Base-by-base conservation (phyloP, 2,113 vertebrate species). In the Cyrtonyx montezumae region DNA sequence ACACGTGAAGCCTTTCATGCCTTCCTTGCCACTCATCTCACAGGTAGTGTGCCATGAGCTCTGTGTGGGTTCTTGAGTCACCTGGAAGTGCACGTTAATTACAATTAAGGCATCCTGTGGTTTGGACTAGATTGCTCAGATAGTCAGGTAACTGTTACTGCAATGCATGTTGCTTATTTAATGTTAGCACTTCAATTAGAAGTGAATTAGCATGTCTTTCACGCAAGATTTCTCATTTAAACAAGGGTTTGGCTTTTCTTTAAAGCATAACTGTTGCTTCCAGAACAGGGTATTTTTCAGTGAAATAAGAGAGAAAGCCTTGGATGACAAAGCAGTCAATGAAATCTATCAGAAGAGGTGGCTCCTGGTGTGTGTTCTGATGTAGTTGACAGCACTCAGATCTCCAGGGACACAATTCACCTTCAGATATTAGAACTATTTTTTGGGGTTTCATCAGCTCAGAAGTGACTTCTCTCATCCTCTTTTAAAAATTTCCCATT, bases 31-130 rank as follows among this genome's bases (percentile, higher is more conserved):
- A 65, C 36, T 62, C 45, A 71, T 65, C 65, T 67, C 66, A 32
- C 0, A 0, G n/a, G 34, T 11, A 45, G 7, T 4, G 30, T 56
- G 28, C 10, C 20, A 8, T 11, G 77, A 45, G 80, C 3, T 40
- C 37, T 45, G 59, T 62, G 65, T 11, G 53, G 56, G 37, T n/a
- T 87, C 68, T 71, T 4, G 28, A 51, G 67, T 15, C 78, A 26
- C 34, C 7, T n/a, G 79, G 63, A 71, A 90, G n/a, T 49, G 28
- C 42, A 7, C 14, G 13, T 5, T 70, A 0, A 37, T n/a, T 12
- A 42, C 10, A 7, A 13, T 28, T 12, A 0, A 23, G 42, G 7
- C 10, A 49, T 45, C 40, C 79, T 79, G 55, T 30, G 61, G 76
- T 68, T 30, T 26, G 68, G 20, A 40, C 5, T 16, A 3, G 46